phyloP scores from a whole-genome alignment of 2,888 invertebrate genomes.

The Vandiemenella viatica region DNA sequence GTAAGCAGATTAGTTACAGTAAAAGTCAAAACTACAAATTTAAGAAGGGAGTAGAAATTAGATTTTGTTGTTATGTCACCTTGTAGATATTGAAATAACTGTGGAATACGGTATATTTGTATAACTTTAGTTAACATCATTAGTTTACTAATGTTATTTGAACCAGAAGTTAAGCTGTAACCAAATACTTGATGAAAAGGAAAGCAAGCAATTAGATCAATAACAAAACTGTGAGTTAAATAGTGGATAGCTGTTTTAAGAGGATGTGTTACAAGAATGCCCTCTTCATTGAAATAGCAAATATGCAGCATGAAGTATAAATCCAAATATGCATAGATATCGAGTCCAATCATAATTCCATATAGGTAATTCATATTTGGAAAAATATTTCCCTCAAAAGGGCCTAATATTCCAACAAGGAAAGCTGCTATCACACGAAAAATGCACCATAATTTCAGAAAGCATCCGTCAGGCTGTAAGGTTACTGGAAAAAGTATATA shows the following conservation, averaged over 20 bases:
- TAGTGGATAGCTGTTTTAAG: constrained; percentile 36
- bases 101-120: too few species aligned
- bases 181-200: constrained; percentile 25
- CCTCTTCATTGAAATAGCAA: constrained; percentile 34
- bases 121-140: too few species aligned
- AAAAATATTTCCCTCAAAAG: constrained; percentile 23
- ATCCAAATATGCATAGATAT: constrained; percentile 33
- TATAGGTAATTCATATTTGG: neutral
- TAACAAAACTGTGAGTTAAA: constrained; percentile 31
- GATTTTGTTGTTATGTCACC: too few species aligned
- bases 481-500: constrained; percentile 31
- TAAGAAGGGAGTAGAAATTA: too few species aligned
- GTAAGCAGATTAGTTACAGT: too few species aligned
- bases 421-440: constrained; percentile 28
- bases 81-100: too few species aligned
- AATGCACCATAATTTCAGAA: constrained; percentile 33
- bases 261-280: constrained; percentile 37
- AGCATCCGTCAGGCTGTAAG: constrained; percentile 34
- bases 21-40: too few species aligned
- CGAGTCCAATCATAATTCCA: constrained; percentile 22
- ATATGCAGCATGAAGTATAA: constrained; percentile 37
- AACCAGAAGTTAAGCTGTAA: neutral
- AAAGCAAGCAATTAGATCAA: constrained; percentile 34
- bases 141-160: neutral
- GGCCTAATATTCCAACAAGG: constrained; percentile 29